phyloP scores from a whole-genome alignment of 1,140 invertebrate genomes.

The Microplitis mediator region DNA sequence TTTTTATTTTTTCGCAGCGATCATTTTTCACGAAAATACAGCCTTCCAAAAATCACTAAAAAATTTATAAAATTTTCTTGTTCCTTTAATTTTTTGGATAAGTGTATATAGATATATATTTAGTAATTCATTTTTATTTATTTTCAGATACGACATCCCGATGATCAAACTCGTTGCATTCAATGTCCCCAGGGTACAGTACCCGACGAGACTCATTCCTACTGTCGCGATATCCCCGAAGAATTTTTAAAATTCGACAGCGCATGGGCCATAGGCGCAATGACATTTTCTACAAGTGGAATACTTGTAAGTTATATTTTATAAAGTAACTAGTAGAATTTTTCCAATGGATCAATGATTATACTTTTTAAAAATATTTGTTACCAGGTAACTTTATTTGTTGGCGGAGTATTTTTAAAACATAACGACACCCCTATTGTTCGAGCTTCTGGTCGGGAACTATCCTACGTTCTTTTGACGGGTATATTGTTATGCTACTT shows the following conservation, averaged over 20 bases:
- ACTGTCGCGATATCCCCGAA: constrained; percentile 81
- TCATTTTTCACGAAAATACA: no score
- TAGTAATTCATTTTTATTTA: background rate
- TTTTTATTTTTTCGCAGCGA: no score
- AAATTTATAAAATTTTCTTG: no score
- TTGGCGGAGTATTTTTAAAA: constrained; percentile 72
- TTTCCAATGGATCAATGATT: background rate
- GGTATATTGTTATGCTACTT: constrained; percentile 90
- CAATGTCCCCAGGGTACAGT: constrained; percentile 83
- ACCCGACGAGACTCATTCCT: constrained; percentile 75
- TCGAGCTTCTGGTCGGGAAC: constrained; percentile 85
- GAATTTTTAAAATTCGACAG: constrained; percentile 81
- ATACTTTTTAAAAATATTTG: background rate
- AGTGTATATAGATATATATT: no score
- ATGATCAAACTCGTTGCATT: constrained; percentile 80
- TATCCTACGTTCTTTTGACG: constrained; percentile 85
- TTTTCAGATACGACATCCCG: constrained; percentile 75
- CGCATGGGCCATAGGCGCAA: constrained; percentile 89
- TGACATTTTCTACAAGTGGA: constrained; percentile 78
- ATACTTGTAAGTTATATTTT: constrained; percentile 70
- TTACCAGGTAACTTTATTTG: constrained; percentile 64
- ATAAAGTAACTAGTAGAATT: background rate
- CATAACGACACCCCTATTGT: constrained; percentile 88
- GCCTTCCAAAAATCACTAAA: no score
- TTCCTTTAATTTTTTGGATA: no score